phyloP scores from a whole-genome alignment of 2,888 invertebrate genomes.

The Cabera pusaria region DNA sequence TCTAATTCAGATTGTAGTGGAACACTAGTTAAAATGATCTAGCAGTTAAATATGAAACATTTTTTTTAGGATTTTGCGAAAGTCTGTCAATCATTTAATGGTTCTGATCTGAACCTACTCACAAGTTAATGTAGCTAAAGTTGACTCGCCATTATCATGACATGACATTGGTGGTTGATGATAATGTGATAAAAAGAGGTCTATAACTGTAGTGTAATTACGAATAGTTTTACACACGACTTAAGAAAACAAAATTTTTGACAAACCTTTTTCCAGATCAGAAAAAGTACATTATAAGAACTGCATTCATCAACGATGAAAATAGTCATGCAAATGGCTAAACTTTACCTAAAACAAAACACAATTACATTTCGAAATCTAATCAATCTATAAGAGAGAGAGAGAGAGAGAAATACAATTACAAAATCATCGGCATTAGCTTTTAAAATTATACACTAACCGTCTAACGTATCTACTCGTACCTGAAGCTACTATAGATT shows the following conservation, averaged over 20 bases:
- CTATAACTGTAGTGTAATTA: too few relatives aligned
- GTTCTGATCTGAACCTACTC: too few relatives aligned
- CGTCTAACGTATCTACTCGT: slow-evolving; percentile 24
- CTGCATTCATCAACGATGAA: slow-evolving; percentile 11
- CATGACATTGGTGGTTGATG: too few relatives aligned
- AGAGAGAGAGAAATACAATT: slow-evolving; percentile 2
- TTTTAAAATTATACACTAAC: slow-evolving; percentile 15
- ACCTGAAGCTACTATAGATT: slow-evolving; percentile 22
- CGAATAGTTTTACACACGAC: too few relatives aligned
- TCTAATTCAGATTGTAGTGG: slow-evolving; percentile 17
- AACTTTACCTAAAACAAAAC: slow-evolving; percentile 24
- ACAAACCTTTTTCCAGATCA: neutral
- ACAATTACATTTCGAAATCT: slow-evolving; percentile 19
- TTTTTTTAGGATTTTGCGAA: too few relatives aligned
- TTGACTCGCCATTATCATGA: too few relatives aligned
- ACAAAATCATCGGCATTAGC: slow-evolving; percentile 6
- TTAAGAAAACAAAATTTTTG: neutral
- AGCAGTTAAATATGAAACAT: too few relatives aligned
- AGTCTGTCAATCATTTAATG: too few relatives aligned
- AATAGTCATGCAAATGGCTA: slow-evolving; percentile 23
- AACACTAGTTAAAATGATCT: slow-evolving; percentile 25
- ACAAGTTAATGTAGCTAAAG: too few relatives aligned
- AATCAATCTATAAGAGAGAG: slow-evolving; percentile 17
- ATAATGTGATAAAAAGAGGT: too few relatives aligned
- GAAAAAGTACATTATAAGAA: neutral